These are phyloP conservation scores for Chascanopsetta lugubris DNA, from an alignment of 2,113 vertebrate species.

Conservation along the genomic window DNA sequence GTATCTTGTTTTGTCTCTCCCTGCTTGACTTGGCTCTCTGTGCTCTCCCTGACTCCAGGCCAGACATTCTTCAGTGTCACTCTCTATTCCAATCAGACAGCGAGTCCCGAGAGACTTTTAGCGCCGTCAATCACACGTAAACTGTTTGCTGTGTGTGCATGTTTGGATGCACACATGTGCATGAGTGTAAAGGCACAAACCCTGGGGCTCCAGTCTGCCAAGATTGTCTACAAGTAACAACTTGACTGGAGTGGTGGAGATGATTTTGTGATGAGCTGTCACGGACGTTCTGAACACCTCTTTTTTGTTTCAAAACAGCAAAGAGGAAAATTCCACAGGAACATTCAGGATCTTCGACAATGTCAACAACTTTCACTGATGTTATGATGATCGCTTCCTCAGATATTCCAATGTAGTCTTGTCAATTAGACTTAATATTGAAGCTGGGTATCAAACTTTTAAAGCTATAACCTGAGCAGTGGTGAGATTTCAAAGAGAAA, in stretches of 20 bases:
- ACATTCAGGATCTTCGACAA: not conserved
- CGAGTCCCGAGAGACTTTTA: constrained; percentile 13
- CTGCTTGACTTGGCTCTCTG: constrained; percentile 29
- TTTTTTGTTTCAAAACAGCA: not conserved
- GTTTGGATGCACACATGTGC: not conserved
- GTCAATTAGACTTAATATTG: not conserved
- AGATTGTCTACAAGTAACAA: constrained; percentile 29
- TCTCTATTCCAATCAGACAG: constrained; percentile 27
- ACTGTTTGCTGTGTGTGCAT: not conserved
- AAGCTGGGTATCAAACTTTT: not conserved
- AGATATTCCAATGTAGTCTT: constrained; percentile 1
- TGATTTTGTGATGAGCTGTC: constrained; percentile 2
- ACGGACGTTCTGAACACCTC: not conserved
- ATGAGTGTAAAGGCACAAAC: not conserved
- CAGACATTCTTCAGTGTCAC: constrained; percentile 66
- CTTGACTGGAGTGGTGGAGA: constrained; percentile 34
- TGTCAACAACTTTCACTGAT: not conserved
- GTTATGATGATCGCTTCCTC: not conserved
- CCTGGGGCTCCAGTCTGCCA: not conserved
- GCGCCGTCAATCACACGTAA: constrained; percentile 27
- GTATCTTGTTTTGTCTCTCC: constrained; percentile 57
- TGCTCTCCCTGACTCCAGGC: constrained; percentile 58
- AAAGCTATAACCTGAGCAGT: not conserved
- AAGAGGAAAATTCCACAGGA: constrained; percentile 34
- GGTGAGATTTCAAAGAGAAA: too few relatives aligned